Evolutionary conservation across 2,797 vertebrate genomes (phyloP), one percentile per base, ranked within the genome.

Genomic region (Linurgus olivaceus): DNA sequence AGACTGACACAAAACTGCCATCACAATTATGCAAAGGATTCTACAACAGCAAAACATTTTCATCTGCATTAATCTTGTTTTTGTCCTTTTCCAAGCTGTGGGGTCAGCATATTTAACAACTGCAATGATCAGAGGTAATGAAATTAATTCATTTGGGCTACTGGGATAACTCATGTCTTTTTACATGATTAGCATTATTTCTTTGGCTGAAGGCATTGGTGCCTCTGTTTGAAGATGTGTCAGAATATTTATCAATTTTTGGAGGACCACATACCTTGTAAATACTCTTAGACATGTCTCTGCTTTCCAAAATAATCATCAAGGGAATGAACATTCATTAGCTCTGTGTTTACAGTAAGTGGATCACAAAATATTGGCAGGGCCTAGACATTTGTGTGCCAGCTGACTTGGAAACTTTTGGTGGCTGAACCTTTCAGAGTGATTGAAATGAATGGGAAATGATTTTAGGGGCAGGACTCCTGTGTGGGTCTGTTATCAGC

Each of bases 311-410:
- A 96, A 86, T 84, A 90, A 58, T 93, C 73, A 78, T 96, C 76
- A 93, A 81, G 82, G 55, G 94, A 83, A 88, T 78, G 82, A 95
- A 91, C 74, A 94, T 90, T 93, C 79, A 86, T 89, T 91, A 93
- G 59, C 73, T 94, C 37, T 86, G 70, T 94, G 87, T 94, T 96
- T 96, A 88, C 87, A 95, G 79, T 97, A 94, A 96, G 87, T 86
- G 83, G 63, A 94, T 96, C 91, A 79, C 85, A 93, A 90, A 91
- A 91, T 92, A 88, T 90, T 94, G 94, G 94, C 93, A 91, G 55
- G 65, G 15, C 45, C 67, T 45, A 63, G 57, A 42, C 38, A n/a
- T 76, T 90, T 73, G 45, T 70, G 55, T 94, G 94, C 95, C 93
- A 96, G 59, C 82, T 88, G 76, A 94, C 87, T 94, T 94, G 86